These are phyloP conservation scores for Cheilosia soror DNA, from an alignment of 2,888 invertebrate species.

Conservation along the genomic window DNA sequence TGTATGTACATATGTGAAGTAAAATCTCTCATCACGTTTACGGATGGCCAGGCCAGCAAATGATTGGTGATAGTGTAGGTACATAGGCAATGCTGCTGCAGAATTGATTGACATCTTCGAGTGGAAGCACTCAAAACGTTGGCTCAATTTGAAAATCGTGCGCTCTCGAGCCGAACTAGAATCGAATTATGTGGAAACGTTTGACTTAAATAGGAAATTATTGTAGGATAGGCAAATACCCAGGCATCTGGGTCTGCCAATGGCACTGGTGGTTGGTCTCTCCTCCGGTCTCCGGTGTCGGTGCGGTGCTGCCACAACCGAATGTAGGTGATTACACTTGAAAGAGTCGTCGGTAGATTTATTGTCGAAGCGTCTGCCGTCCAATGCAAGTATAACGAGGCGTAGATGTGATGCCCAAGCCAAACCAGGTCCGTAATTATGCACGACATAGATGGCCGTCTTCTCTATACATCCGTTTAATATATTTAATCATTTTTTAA, in stretches of 20 bases:
- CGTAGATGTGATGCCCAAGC: constrained; percentile 33
- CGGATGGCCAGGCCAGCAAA: constrained; percentile 16
- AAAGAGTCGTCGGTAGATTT: constrained; percentile 40
- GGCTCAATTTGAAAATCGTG: constrained; percentile 75
- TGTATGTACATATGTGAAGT: not conserved
- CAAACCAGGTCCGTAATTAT: constrained; percentile 18
- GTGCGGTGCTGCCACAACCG: constrained; percentile 44
- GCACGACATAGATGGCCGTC: constrained; percentile 5
- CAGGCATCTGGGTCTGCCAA: constrained; percentile 28
- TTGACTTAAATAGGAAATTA: constrained; percentile 75
- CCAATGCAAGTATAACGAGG: constrained; percentile 29
- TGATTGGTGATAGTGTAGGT: constrained; percentile 15
- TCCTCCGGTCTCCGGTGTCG: not conserved
- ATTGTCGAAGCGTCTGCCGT: constrained; percentile 33
- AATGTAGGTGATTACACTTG: constrained; percentile 74
- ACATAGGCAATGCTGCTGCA: constrained; percentile 31
- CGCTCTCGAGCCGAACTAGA: constrained; percentile 72
- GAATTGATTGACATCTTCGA: constrained; percentile 75
- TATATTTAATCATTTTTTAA: constrained; percentile 36
- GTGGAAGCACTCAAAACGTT: constrained; percentile 71
- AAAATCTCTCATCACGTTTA: constrained; percentile 26
- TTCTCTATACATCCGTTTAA: constrained; percentile 5
- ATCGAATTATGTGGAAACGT: constrained; percentile 75
- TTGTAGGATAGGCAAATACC: constrained; percentile 74
- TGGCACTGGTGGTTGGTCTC: constrained; percentile 29